phyloP scores from a whole-genome alignment of 2,113 vertebrate genomes.

The Promerops cafer region DNA sequence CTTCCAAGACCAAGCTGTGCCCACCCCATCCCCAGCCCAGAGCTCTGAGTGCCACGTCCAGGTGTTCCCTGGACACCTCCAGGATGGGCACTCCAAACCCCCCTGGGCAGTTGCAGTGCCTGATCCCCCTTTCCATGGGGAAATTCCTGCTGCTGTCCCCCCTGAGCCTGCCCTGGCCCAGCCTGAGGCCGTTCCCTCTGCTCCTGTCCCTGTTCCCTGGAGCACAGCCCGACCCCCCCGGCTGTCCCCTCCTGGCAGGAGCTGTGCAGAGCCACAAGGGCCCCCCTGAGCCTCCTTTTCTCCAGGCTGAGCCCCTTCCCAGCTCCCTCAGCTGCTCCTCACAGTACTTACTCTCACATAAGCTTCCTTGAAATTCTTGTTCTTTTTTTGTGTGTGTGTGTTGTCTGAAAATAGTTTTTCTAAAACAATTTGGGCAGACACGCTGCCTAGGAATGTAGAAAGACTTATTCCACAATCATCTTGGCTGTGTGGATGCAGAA shows the following conservation, averaged over 20 bases:
- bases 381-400: too few species aligned
- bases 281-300: not conserved
- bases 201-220: not conserved
- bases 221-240: not conserved
- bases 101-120: not conserved
- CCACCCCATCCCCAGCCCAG: not conserved
- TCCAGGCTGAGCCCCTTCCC: not conserved
- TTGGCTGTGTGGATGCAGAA: not conserved
- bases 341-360: not conserved
- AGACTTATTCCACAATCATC: not conserved
- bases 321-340: not conserved
- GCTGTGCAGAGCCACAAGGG: not conserved
- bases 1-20: not conserved
- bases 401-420: not conserved
- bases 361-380: not conserved
- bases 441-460: fast-evolving
- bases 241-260: not conserved
- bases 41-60: not conserved
- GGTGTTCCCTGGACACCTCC: fast-evolving
- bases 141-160: not conserved
- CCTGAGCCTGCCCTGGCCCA: not conserved
- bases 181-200: not conserved
- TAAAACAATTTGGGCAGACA: not conserved
- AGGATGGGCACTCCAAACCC: not conserved
- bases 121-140: not conserved